A percentile compares a stretch with the other conserved stretches of the same genome.
phyloP scores from a whole-genome alignment of 2,113 vertebrate species.

The Falcunculus frontatus region DNA sequence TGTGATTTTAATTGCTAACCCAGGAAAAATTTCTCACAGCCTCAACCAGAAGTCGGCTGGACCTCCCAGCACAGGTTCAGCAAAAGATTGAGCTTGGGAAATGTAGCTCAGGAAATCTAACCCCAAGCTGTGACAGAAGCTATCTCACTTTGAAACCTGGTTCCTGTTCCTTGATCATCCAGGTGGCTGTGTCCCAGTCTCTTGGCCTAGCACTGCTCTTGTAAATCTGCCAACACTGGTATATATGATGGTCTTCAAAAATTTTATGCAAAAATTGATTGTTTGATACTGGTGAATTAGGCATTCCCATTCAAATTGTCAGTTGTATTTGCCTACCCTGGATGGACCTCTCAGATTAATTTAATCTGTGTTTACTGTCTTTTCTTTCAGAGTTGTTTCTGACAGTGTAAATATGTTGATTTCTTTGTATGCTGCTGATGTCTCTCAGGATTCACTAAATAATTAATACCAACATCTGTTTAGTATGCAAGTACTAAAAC shows the following conservation, averaged over 20 bases:
- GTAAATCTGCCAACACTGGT: background rate
- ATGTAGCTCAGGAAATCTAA: background rate
- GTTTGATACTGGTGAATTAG: background rate
- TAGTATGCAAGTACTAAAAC: background rate
- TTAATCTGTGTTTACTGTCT: background rate
- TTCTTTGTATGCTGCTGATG: background rate
- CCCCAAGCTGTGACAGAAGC: background rate
- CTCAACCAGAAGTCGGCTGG: background rate
- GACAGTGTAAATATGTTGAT: background rate
- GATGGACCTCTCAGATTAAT: background rate
- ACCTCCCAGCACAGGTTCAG: background rate
- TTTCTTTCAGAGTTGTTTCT: background rate
- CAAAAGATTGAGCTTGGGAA: background rate
- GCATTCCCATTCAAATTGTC: background rate
- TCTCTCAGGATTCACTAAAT: background rate
- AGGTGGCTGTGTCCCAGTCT: background rate
- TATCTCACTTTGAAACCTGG: background rate
- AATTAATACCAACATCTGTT: slow-evolving; percentile 34
- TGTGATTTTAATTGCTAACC: background rate
- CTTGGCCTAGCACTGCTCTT: background rate
- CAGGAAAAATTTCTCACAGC: background rate
- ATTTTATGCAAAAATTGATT: background rate
- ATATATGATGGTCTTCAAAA: background rate
- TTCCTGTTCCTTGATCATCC: background rate
- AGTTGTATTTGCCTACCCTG: background rate